Conservation (phyloP, 2,113 vertebrate genomes). For the Entomyzon cyanotis region DNA sequence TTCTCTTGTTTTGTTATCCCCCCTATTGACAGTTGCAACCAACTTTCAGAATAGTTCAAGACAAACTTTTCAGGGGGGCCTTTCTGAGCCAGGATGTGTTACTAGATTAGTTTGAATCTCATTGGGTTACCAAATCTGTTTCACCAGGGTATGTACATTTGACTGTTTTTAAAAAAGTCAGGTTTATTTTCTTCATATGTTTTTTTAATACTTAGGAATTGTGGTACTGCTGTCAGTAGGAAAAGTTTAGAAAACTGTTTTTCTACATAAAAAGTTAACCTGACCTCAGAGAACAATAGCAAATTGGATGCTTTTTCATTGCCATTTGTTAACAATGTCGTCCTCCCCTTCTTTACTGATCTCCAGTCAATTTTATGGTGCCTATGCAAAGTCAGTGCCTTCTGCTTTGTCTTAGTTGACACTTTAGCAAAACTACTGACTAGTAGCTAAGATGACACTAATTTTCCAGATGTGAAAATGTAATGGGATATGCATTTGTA, state of each 20-base stretch:
- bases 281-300: neutral
- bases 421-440: neutral
- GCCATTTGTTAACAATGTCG: neutral
- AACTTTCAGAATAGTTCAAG: neutral
- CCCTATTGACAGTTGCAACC: neutral
- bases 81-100: neutral
- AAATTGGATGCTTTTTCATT: slow-evolving; percentile 13
- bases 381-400: neutral
- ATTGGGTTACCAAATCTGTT: neutral
- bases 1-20: neutral
- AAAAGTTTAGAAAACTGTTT: neutral
- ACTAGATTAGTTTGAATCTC: neutral
- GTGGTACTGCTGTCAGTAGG: neutral
- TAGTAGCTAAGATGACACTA: neutral
- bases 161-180: neutral
- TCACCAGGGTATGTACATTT: neutral
- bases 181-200: neutral
- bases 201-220: neutral
- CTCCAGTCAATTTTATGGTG: neutral
- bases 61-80: neutral
- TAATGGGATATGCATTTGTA: neutral
- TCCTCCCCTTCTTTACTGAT: neutral
- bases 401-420: neutral
- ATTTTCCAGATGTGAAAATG: neutral
- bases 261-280: neutral